Base-by-base conservation (phyloP, 2,113 vertebrate species). In the Struthidea cinerea region DNA sequence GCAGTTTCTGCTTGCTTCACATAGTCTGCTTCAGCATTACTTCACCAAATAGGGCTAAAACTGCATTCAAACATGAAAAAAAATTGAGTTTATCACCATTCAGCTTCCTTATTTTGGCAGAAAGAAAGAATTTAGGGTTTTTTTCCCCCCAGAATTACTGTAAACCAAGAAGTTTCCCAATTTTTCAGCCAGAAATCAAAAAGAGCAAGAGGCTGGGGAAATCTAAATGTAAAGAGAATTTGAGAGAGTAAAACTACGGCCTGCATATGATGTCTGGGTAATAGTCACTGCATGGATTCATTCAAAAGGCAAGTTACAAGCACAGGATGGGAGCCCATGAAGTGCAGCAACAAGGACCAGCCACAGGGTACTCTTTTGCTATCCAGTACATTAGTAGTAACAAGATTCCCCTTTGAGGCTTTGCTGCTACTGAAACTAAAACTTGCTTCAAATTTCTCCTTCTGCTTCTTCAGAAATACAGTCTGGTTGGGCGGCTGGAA, bases 381-480 rank as follows among this genome's bases (percentile, higher is more conserved):
- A 50, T 16, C 26, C 60, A 27, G 46, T 1, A 46, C 5, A 77
- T 69, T 3, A 33, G 16, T 19, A 53, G 5, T 2, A 61, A 78
- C 6, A 13, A 78, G 28, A 74, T 91, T 94, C 77, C 37, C 19
- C 46, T 82, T 75, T 39, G 27, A 68, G 37, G 33, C 35, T 88
- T 77, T 77, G 39, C 59, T 81, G 57, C 60, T 82, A 44, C 65
- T 33, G 37, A 85, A 90, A 94, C 73, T 47, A 73, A 93, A 96
- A 76, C n/a, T 32, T 41, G 13, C 70, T 78, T 53, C 33, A 41
- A 68, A 35, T 91, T 75, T 57, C 68, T 44, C 57, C 23, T 85
- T 85, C 39, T 53, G 57, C 41, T 68, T 28, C 39, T 64, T 78
- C 74, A 68, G 52, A 84, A 82, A 75, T 9, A 12, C 69, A 46